Percentiles rank a stretch among this genome's conserved stretches.
Conservation (phyloP, 1,140 invertebrate genomes). For the Apis dorsata region DNA sequence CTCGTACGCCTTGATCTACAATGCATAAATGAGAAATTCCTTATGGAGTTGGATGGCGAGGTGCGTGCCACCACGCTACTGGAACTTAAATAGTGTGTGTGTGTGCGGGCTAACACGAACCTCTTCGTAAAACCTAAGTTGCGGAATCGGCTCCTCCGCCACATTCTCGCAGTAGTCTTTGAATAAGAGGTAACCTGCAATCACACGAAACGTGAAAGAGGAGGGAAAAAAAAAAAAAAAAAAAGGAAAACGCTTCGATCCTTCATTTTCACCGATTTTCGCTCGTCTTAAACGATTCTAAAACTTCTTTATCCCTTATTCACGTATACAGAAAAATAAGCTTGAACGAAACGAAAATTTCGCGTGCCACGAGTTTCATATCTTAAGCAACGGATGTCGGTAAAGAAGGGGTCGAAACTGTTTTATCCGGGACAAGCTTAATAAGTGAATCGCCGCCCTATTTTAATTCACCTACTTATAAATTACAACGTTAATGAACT, state of each 20-base stretch:
- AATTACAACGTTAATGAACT: not conserved
- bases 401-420: not conserved
- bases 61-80: slow-evolving; percentile 29
- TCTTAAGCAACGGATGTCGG: not conserved
- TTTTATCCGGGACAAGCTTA: not conserved
- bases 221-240: not conserved
- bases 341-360: not conserved
- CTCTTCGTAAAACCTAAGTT: slow-evolving; percentile 99
- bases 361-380: not conserved
- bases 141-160: slow-evolving; percentile 96
- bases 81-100: slow-evolving; percentile 48
- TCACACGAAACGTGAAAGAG: slow-evolving; percentile 55
- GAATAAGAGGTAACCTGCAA: slow-evolving; percentile 98
- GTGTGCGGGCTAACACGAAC: slow-evolving; percentile 81
- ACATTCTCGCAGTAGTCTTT: slow-evolving; percentile 99
- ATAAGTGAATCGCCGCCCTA: not conserved
- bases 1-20: slow-evolving; percentile 98
- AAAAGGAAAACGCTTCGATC: not conserved
- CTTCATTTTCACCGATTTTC: not conserved
- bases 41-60: slow-evolving; percentile 31
- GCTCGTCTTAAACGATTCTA: not conserved
- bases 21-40: slow-evolving; percentile 57
- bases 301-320: too few relatives aligned
- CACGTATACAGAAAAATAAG: too few relatives aligned
- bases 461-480: not conserved